Conservation (phyloP, 2,113 vertebrate genomes). For the Microtus oregoni region DNA sequence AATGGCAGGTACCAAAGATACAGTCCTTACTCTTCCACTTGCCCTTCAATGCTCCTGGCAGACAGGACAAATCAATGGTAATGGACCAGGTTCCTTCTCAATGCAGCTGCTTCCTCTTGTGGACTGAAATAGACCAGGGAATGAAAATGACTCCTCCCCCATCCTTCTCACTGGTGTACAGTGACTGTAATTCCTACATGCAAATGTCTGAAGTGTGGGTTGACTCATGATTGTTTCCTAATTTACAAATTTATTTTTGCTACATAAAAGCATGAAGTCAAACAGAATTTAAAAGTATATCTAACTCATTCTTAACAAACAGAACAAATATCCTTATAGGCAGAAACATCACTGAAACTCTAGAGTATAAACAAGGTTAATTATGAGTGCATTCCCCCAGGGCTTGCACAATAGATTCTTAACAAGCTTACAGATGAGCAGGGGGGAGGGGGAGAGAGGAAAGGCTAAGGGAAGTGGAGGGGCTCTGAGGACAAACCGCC, state of each 20-base stretch:
- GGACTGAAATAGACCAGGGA: not conserved
- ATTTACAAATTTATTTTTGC: not conserved
- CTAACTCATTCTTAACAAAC: constrained; percentile 35
- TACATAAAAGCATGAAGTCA: constrained; percentile 21
- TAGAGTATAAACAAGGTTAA: not conserved
- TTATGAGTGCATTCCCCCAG: not conserved
- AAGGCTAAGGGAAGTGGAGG: not conserved
- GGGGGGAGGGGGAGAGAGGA: not conserved
- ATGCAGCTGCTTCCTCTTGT: not conserved
- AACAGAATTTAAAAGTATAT: constrained; percentile 6
- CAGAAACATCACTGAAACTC: not conserved
- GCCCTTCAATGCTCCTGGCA: not conserved
- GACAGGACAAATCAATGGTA: not conserved
- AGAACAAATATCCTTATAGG: constrained; percentile 5
- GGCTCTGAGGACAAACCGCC: not conserved
- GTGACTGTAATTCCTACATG: not conserved
- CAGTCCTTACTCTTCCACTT: not conserved
- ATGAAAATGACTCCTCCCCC: not conserved
- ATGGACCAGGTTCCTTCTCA: constrained; percentile 1
- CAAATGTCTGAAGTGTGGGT: not conserved
- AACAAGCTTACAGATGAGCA: not conserved
- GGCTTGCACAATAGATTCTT: not conserved
- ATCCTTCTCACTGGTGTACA: not conserved
- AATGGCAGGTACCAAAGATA: not conserved
- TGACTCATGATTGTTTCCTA: constrained; percentile 11